These are phyloP conservation scores for Spermophilus dauricus DNA, from an alignment of 2,113 vertebrate species.

Conservation along the genomic window DNA sequence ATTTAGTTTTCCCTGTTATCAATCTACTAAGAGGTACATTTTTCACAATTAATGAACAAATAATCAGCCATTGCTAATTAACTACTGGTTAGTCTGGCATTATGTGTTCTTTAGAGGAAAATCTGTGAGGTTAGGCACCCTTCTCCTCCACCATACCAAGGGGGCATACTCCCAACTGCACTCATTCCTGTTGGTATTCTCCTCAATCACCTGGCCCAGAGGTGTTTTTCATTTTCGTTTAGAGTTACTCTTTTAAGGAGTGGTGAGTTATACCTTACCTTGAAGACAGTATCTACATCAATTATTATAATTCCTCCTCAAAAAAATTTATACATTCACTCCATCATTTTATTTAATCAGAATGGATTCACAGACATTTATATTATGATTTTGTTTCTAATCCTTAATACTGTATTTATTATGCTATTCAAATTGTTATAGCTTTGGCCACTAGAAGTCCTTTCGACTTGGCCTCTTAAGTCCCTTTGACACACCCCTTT, in stretches of 20 bases:
- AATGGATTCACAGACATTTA: background rate
- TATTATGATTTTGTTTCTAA: background rate
- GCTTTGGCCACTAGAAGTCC: background rate
- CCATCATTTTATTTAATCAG: background rate
- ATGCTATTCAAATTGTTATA: background rate
- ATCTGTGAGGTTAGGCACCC: rapidly evolving
- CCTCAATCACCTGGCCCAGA: background rate
- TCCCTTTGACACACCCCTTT: background rate
- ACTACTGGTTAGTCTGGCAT: background rate
- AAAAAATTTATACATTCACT: background rate
- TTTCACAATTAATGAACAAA: background rate
- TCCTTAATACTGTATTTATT: background rate
- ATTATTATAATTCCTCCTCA: background rate
- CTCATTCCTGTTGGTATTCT: background rate
- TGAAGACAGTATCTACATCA: background rate
- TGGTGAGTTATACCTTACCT: background rate
- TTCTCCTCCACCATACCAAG: background rate
- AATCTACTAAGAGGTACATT: background rate
- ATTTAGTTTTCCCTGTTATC: background rate
- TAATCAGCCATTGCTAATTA: background rate
- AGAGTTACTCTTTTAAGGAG: background rate
- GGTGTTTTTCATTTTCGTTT: no score
- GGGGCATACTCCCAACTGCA: background rate
- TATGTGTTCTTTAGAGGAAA: background rate
- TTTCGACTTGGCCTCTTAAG: background rate